phyloP scores from a whole-genome alignment of 2,888 invertebrate genomes.

The Nomada hirtipes region DNA sequence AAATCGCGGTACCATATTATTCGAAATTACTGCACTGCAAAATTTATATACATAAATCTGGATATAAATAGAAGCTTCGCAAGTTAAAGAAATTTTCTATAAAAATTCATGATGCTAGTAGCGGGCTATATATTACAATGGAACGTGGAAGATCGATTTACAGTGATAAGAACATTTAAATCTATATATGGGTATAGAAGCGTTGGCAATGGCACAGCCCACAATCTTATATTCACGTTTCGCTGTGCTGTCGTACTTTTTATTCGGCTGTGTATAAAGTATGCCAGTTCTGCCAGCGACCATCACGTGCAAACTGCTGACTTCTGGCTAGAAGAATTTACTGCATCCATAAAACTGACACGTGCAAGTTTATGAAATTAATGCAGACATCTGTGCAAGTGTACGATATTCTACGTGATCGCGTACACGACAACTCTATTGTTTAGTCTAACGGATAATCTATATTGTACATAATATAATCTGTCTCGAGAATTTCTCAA shows the following conservation, averaged over 20 bases:
- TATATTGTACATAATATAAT: neutral
- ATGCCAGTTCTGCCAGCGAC: neutral
- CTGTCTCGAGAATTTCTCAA: too few species aligned
- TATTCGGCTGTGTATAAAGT: slow-evolving; percentile 20
- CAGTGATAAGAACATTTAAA: slow-evolving; percentile 37
- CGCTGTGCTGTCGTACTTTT: slow-evolving; percentile 16
- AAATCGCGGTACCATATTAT: too few species aligned
- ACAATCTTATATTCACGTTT: slow-evolving; percentile 18
- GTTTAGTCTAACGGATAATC: neutral
- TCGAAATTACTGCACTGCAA: too few species aligned
- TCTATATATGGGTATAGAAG: slow-evolving; percentile 22
- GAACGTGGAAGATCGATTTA: slow-evolving; percentile 41
- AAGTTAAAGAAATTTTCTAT: too few species aligned
- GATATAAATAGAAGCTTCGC: neutral
- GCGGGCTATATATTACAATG: neutral
- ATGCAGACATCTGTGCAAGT: slow-evolving; percentile 37
- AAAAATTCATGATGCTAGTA: too few species aligned
- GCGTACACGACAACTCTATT: neutral
- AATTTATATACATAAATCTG: neutral
- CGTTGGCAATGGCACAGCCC: slow-evolving; percentile 51
- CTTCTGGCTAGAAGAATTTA: slow-evolving; percentile 54
- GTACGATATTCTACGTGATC: neutral
- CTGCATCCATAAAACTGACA: slow-evolving; percentile 52
- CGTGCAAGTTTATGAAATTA: slow-evolving; percentile 61
- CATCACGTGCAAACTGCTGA: slow-evolving; percentile 29